phyloP scores from a whole-genome alignment of 2,797 vertebrate species.

The Champsocephalus esox region DNA sequence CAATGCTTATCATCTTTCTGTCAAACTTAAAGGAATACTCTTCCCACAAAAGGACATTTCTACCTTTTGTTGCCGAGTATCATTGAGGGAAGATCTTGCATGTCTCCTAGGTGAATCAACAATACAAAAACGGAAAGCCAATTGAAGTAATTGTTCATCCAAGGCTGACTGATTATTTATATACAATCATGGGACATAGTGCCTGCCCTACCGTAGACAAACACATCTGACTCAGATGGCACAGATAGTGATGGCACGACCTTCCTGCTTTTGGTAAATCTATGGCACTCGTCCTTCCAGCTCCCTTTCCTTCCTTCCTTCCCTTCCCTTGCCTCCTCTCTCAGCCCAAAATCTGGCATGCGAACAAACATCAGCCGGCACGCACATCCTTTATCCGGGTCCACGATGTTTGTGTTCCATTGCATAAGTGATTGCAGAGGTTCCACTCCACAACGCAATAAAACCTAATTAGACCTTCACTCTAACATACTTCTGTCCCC shows the following conservation, averaged over 20 bases:
- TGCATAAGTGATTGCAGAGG: constrained; percentile 55
- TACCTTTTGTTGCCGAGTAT: no score
- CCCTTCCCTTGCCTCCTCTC: constrained; percentile 56
- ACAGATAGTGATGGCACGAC: constrained; percentile 67
- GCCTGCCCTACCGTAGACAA: constrained; percentile 43
- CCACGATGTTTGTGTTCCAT: constrained; percentile 44
- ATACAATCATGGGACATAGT: constrained; percentile 28
- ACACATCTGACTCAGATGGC: constrained; percentile 63
- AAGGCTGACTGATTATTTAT: not conserved
- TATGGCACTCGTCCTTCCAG: constrained; percentile 73
- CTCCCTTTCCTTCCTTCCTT: constrained; percentile 74
- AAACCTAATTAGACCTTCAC: constrained; percentile 42
- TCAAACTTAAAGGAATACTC: not conserved
- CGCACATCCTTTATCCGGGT: constrained; percentile 59
- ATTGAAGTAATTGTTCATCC: no score
- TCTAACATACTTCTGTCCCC: constrained; percentile 49
- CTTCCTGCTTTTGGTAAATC: constrained; percentile 73
- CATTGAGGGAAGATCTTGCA: no score
- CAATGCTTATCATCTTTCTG: not conserved
- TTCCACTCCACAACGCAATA: constrained; percentile 43
- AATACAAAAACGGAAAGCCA: no score
- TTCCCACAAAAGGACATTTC: no score
- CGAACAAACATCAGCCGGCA: constrained; percentile 74
- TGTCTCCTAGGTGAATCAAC: no score
- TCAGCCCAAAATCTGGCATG: constrained; percentile 55